Evolutionary conservation across 1,140 invertebrate genomes (phyloP), one percentile per base, ranked within the genome.

Genomic region (Drosophila tani): DNA sequence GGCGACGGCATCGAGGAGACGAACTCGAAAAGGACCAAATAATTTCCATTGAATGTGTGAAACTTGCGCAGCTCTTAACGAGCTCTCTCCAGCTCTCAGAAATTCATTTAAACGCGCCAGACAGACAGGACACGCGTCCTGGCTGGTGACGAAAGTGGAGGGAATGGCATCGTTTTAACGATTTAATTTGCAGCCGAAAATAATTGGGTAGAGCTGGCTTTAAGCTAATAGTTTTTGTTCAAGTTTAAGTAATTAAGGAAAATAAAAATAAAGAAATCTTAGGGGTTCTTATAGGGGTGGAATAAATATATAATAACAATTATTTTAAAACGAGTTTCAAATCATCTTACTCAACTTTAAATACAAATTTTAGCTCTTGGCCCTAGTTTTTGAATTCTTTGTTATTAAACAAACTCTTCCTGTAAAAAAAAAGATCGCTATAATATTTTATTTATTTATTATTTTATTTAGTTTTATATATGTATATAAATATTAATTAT

Each of bases 11-110:
- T 51, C 70, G 47, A 69, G 74, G 58, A 74, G 67, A 77, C 60
- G 56, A 56, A 58, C 56, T 47, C 53, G 32, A 57, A 60, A 71
- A 51, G 69, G 75, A 78, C 75, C 75, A 62, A 78, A 78, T 78
- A 78, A 78, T 78, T 69, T 79, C 75, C 75, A 79, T 71, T 79
- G 67, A 79, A 79, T 79, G 76, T 79, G 49, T 74, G 63, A 78
- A 63, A 77, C 50, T 67, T 75, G 60, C 57, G 45, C 63, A 66
- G 62, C 75, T 79, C 82, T 86, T 86, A 86, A 86, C 83, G 82
- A 86, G 82, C 66, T 79, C 43, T 67, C 46, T 41, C 58, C 58
- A 40, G 58, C 40, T 63, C 60, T 55, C 74, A 56, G 53, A 78
- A 69, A 77, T 78, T 78, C 75, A 78, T 78, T 78, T 78, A 78